Percentiles rank a stretch among this genome's conserved stretches.
Conservation (phyloP, 2,797 vertebrate genomes). For the Cercopithecus hamlyni region DNA sequence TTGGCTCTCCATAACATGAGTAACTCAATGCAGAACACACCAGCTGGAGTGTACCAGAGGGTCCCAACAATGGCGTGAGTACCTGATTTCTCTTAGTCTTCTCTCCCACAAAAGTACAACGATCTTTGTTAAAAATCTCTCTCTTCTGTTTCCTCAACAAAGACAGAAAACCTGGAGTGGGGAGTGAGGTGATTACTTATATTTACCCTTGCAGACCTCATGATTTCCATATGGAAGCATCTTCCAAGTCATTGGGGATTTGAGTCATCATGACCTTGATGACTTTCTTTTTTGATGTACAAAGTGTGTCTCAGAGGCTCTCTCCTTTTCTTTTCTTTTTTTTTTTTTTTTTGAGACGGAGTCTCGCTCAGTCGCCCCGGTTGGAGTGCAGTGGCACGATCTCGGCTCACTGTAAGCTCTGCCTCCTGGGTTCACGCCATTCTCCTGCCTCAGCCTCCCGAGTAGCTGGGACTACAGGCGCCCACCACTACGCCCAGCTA, state of each 20-base stretch:
- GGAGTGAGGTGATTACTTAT: background rate
- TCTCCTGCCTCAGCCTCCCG: no score
- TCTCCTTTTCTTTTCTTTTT: background rate
- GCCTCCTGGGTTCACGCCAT: no score
- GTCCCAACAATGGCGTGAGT: background rate
- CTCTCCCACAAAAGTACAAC: background rate
- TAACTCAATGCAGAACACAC: background rate
- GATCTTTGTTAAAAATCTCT: background rate
- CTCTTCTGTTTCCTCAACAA: background rate
- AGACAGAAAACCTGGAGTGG: background rate
- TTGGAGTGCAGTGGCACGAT: no score
- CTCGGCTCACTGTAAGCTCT: no score
- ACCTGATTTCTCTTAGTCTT: background rate
- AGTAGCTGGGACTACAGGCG: no score
- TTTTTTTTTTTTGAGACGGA: no score
- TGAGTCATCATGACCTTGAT: background rate
- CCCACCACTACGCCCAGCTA: no score
- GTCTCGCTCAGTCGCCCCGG: no score
- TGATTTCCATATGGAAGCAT: background rate
- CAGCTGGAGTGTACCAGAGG: background rate
- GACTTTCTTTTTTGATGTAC: background rate
- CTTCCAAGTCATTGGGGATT: background rate
- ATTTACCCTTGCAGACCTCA: accelerated
- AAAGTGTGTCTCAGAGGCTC: background rate
- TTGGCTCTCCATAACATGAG: background rate